phyloP scores from a whole-genome alignment of 2,888 invertebrate species.

The Sarcophaga carnaria region DNA sequence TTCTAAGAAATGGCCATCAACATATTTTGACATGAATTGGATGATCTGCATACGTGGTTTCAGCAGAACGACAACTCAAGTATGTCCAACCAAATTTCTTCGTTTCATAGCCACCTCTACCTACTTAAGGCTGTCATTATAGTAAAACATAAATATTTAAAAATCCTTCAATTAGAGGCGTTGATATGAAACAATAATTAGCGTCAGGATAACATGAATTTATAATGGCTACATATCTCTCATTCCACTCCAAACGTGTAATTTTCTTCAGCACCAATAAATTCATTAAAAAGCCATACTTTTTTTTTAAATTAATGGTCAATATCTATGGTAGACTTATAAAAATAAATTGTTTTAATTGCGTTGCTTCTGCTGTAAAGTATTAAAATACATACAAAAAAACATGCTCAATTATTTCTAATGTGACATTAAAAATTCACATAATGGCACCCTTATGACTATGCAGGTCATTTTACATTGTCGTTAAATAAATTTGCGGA shows the following conservation, averaged over 20 bases:
- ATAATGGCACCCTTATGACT: slow-evolving; percentile 33
- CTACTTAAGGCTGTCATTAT: no score
- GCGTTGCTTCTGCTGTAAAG: slow-evolving; percentile 3
- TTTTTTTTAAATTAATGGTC: slow-evolving; percentile 27
- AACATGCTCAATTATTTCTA: slow-evolving; percentile 20
- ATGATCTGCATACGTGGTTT: no score
- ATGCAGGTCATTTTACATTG: not conserved
- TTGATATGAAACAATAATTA: slow-evolving; percentile 16
- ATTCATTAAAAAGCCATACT: slow-evolving; percentile 23
- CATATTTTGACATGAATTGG: no score
- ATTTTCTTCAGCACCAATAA: not conserved
- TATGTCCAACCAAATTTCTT: no score
- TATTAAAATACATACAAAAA: slow-evolving; percentile 8
- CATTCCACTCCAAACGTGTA: not conserved
- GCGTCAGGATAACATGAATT: not conserved
- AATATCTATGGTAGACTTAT: not conserved
- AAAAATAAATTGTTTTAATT: slow-evolving; percentile 54
- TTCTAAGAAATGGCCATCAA: no score
- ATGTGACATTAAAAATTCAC: slow-evolving; percentile 47
- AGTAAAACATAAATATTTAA: no score
- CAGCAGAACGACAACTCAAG: no score
- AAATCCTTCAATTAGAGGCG: not conserved
- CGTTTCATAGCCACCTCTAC: no score
- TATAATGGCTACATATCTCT: not conserved
- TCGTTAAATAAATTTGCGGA: no score